phyloP scores from a whole-genome alignment of 2,797 vertebrate species.

The Scolopax rusticola region DNA sequence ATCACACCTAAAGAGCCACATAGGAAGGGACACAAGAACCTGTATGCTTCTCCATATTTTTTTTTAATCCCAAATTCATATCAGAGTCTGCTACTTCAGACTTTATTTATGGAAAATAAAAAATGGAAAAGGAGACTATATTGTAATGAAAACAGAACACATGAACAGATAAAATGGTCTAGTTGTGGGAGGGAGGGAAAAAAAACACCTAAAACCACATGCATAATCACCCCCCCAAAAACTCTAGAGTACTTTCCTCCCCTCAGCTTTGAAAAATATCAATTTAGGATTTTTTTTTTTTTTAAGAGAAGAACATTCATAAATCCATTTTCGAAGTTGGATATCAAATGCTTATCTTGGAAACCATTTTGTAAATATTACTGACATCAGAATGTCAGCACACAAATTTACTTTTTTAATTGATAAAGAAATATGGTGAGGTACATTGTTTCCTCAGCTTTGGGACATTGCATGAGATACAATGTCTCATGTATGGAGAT shows the following conservation, averaged over 20 bases:
- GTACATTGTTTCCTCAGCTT: not conserved
- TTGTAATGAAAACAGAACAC: not conserved
- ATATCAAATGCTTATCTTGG: not conserved
- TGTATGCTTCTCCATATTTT: not conserved
- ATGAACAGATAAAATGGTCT: not conserved
- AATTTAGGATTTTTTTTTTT: not conserved
- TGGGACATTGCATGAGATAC: not conserved
- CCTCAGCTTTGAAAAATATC: not conserved
- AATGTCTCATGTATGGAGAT: no score
- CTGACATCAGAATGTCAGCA: not conserved
- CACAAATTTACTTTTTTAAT: accelerated
- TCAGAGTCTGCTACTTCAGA: not conserved
- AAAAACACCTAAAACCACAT: accelerated
- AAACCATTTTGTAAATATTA: not conserved
- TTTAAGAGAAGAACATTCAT: not conserved
- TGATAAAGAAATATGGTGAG: not conserved
- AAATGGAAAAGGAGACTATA: not conserved
- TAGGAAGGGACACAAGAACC: not conserved
- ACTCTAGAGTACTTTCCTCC: accelerated
- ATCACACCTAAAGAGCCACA: no score
- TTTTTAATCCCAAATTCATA: not conserved
- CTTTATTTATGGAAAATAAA: not conserved
- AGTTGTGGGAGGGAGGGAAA: not conserved
- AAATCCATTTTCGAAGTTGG: not conserved
- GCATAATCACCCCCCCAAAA: not conserved